Base-by-base conservation (phyloP, 2,888 invertebrate genomes). In the Cyaniris semiargus region DNA sequence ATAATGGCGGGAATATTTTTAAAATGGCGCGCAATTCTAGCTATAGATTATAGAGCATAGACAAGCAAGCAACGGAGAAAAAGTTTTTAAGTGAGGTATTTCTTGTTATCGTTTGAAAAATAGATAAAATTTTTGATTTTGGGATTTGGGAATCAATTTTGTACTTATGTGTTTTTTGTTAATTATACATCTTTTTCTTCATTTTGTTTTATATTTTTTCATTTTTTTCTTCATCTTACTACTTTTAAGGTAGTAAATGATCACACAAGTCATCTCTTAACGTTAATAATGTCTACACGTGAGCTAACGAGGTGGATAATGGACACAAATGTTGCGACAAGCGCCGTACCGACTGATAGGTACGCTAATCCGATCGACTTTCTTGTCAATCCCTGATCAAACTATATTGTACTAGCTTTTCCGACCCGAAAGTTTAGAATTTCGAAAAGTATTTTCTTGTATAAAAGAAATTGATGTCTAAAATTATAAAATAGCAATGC, bases 1-100 rank as follows among this genome's bases (percentile, higher is more conserved):
- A 92, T 92, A 92, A 74, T 74, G 74, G 53, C 74, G 74, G 74
- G 53, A 53, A 53, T 48, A 74, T 74, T 74, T 74, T 48, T 74
- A 74, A 74, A 74, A 48, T 48, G 74, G 38, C 38, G 44, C 38
- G 38, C 21, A 72, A 44, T 44, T 72, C 15, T 44, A 66, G 66
- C 66, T 15, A 60, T 27, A 60, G 60, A 60, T 23, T 13, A 58
- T 58, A 58, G 21, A 58, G 18, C 15, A 58, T 58, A n/a, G 53
- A 53, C 18, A 53, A 53, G 53, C 18, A 53, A 48, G 38, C 8
- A 38, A 38, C 38, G 8, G 1, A 44, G 44, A 44, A 38, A 38
- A 38, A 38, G 38, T 44, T 44, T 10, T 13, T 10, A 44, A 13
- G 10, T 44, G 44, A 44, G 44, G 44, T 10, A 10, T 38, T 38